Conservation (phyloP, 1,140 invertebrate species). For the Saxidomus purpurata region DNA sequence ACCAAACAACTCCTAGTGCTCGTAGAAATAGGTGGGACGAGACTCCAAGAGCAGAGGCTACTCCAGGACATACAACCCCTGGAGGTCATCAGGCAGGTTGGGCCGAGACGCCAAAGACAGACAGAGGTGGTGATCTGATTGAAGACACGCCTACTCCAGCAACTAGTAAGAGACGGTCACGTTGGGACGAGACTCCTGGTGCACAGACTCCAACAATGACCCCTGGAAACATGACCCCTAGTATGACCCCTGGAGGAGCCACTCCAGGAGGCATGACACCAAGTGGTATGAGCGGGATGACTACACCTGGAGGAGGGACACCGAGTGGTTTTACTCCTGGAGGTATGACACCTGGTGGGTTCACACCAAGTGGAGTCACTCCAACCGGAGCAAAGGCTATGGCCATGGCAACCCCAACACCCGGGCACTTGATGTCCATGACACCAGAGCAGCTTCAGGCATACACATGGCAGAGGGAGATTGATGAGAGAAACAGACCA, state of each 20-base stretch:
- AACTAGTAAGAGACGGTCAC: slow-evolving; percentile 95
- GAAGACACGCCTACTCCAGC: slow-evolving; percentile 91
- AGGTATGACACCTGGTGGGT: slow-evolving; percentile 85
- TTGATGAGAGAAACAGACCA: slow-evolving; percentile 98
- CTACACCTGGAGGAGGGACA: slow-evolving; percentile 86
- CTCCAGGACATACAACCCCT: slow-evolving; percentile 90
- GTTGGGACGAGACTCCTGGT: slow-evolving; percentile 98
- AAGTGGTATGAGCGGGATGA: slow-evolving; percentile 78
- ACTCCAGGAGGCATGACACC: slow-evolving; percentile 90
- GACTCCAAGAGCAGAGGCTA: slow-evolving; percentile 98
- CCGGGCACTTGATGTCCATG: slow-evolving; percentile 97
- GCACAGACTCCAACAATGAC: slow-evolving; percentile 81
- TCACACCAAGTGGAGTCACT: slow-evolving; percentile 89
- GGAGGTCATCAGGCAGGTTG: slow-evolving; percentile 93
- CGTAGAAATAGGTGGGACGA: slow-evolving; percentile 99
- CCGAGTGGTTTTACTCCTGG: slow-evolving; percentile 88
- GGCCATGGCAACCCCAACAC: slow-evolving; percentile 98
- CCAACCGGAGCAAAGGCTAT: slow-evolving; percentile 98
- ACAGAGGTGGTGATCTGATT: slow-evolving; percentile 89
- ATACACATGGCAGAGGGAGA: slow-evolving; percentile 99
- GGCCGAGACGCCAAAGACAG: slow-evolving; percentile 98
- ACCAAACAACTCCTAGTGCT: slow-evolving; percentile 90
- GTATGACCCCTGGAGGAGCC: slow-evolving; percentile 78
- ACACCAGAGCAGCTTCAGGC: slow-evolving; percentile 99
- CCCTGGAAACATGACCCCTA: slow-evolving; percentile 79